Evolutionary conservation across 2,888 invertebrate species (phyloP), one percentile per base, ranked within the genome.

Genomic region (Aelia acuminata): DNA sequence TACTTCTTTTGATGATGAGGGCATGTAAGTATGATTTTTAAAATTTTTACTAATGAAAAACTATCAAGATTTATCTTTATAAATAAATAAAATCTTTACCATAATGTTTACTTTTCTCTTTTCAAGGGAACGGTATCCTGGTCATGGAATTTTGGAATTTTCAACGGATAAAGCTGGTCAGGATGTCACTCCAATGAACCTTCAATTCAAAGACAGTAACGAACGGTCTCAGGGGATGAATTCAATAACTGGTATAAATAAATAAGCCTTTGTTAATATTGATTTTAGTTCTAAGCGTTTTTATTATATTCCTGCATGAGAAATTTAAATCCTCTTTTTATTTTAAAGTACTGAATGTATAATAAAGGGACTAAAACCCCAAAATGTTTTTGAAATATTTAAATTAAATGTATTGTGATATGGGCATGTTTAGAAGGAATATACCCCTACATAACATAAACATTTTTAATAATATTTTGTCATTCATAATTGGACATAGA

Each of bases 91-190:
- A 53, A 53, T 50, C 3, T 53, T n/a, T 26, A 70, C 5, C 26
- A 26, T 53, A 31, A 49, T 85, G 4, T 85, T 7, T 85, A 4
- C 3, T 49, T 57, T 85, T 53, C 4, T 39, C 39, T 39, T 39
- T 35, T 39, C 57, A 57, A 93, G 93, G 89, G 93, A 93, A 63
- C 92, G 92, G 90, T 91, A 91, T 70, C 92, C 91, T 90, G 95
- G 95, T 88, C 95, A 95, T 89, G 96, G 96, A 80, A 96, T 96
- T 91, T 92, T 97, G 88, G 97, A 97, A 92, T 97, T 97, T 92
- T 95, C 96, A 43, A 96, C 97, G 0, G 96, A 96, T 90, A 97
- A 97, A 92, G 97, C 97, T 0, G 97, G 97, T 0, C 95, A 95
- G 91, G 97, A 97, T 92, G 96, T 97, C 88, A 97, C 97, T 2